Base-by-base conservation (phyloP, 1,140 invertebrate species). In the Psix sp. region DNA sequence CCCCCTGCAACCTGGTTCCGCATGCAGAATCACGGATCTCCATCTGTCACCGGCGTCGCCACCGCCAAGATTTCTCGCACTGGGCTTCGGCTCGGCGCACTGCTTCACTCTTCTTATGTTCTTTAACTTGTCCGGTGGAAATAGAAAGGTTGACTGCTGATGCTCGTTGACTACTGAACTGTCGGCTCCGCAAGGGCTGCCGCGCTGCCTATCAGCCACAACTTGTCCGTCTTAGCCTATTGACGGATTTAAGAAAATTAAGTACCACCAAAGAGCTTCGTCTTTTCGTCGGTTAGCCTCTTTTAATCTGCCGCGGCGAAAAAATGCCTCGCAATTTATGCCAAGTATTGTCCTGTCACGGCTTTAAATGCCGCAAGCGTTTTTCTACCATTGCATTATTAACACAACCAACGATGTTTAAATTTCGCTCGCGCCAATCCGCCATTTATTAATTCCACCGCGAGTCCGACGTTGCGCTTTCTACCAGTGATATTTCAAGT, bases 1-100 rank as follows among this genome's bases (percentile, higher is more conserved):
- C 85, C 80, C 85, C 84, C 84, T 66, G 63, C 66, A 38, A 43
- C 38, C 40, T 21, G 60, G 51, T 72, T 43, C 49, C 65, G 70
- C 76, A 65, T 66, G 71, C 45, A 67, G 74, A 78, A 84, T 86
- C 84, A 73, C 78, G 78, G 57, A 82, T 82, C 81, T 84, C 77
- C 82, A 85, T 85, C 82, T 84, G 80, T 83, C 82, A 78, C 54
- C 48, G 62, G 49, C 52, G 63, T 63, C 70, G 46, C 66, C 62
- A 66, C 60, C 74, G 67, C 74, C 63, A 77, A 77, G 68, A 72
- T 76, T 80, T 81, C 79, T 82, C 57, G 75, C 78, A 59, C 63
- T 70, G 60, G 62, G 36, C 68, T 48, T 65, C 56, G 59, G 52
- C 57, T 65, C 72, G 73, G 63, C 66, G 71, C 78, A 77, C 76